A percentile compares a stretch with the other conserved stretches of the same genome.
phyloP scores from a whole-genome alignment of 2,797 vertebrate genomes.

The Poeciliopsis infans region DNA sequence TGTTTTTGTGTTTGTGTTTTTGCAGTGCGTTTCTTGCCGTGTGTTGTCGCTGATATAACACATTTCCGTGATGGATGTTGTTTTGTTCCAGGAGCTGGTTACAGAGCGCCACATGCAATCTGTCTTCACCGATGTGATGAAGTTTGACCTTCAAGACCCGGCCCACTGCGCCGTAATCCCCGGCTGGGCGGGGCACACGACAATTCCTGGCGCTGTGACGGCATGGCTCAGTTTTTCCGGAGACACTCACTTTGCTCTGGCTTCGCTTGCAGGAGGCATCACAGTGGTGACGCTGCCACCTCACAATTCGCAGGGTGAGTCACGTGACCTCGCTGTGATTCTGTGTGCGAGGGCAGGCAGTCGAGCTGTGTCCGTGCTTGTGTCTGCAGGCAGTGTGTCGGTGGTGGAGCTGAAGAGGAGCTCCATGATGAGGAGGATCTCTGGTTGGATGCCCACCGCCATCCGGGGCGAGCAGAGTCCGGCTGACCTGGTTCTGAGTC shows the following conservation, averaged over 20 bases:
- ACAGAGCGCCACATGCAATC: conserved; percentile 93
- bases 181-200: conserved; percentile 72
- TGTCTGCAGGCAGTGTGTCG: conserved; percentile 72
- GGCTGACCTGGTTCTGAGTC: conserved; percentile 84
- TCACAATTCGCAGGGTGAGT: conserved; percentile 82
- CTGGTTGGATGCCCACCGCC: conserved; percentile 92
- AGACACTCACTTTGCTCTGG: conserved; percentile 89
- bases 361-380: background rate
- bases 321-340: background rate
- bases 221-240: conserved; percentile 90
- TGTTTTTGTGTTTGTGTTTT: too few species aligned
- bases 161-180: conserved; percentile 84
- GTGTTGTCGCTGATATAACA: background rate
- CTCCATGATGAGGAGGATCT: conserved; percentile 89
- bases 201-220: conserved; percentile 70
- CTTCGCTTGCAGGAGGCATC: conserved; percentile 87
- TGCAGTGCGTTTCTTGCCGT: background rate
- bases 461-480: conserved; percentile 89
- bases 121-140: conserved; percentile 90
- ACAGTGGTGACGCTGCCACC: conserved; percentile 88
- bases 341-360: background rate
- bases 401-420: conserved; percentile 90
- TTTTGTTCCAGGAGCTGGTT: conserved; percentile 84
- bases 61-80: too few species aligned
- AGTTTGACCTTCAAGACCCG: conserved; percentile 86